A percentile compares a stretch with the other conserved stretches of the same genome.
These are phyloP conservation scores for Eueides isabella DNA, from an alignment of 1,140 invertebrate species.

Conservation along the genomic window DNA sequence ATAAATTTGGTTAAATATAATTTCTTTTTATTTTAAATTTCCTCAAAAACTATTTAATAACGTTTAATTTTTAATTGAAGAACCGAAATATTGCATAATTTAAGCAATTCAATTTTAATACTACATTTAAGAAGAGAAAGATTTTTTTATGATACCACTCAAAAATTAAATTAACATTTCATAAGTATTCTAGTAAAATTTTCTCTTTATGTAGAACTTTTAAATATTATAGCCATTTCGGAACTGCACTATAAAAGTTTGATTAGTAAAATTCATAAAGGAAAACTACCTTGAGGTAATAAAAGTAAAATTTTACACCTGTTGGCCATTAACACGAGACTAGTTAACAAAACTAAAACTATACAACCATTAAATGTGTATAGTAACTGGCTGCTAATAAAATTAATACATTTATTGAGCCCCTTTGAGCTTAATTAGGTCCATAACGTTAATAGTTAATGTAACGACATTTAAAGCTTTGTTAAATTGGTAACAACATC, in stretches of 20 bases:
- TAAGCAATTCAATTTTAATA: not conserved
- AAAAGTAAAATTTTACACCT: constrained; percentile 42
- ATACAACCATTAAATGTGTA: constrained; percentile 26
- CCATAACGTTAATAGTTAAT: constrained; percentile 28
- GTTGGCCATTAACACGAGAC: constrained; percentile 32
- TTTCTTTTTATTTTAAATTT: constrained; percentile 1
- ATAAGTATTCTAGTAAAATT: not conserved
- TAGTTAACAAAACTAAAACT: constrained; percentile 41
- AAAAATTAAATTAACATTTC: constrained; percentile 12
- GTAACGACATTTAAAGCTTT: constrained; percentile 11
- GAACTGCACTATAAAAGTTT: constrained; percentile 35
- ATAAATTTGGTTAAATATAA: not conserved
- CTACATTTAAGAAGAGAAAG: not conserved
- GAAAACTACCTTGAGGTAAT: constrained; percentile 27
- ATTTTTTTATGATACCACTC: not conserved
- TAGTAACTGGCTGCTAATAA: constrained; percentile 32
- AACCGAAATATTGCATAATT: not conserved
- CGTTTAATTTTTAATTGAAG: not conserved
- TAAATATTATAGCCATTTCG: constrained; percentile 28
- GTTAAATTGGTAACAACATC: constrained; percentile 1
- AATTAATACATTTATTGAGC: constrained; percentile 38
- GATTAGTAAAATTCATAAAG: constrained; percentile 35
- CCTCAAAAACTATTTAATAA: not conserved
- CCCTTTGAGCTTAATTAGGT: constrained; percentile 21
- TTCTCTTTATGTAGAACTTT: constrained; percentile 16